Base-by-base conservation (phyloP, 2,888 invertebrate genomes). In the Tetramorium bicarinatum region DNA sequence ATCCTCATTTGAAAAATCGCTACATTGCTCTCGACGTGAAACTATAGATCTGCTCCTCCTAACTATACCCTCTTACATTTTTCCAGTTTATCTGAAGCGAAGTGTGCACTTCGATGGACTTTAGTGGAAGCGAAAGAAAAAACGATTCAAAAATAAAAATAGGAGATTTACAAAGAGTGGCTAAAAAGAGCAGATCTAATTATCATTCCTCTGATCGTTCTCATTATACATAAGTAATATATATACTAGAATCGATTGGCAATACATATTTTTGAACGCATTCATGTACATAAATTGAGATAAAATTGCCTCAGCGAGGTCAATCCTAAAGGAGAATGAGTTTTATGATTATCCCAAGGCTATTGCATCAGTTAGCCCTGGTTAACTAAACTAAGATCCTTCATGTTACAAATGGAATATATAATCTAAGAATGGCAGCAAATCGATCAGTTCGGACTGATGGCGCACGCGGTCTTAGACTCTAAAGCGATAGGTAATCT, bases 361-460 rank as follows among this genome's bases (percentile, higher is more conserved):
- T 11, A 25, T 25, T 64, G 18, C 38, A 52, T 62, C 61, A 34
- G 4, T 25, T 64, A 52, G 8, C 25, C 18, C 13, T 54, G 21
- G 18, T 38, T 49, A 25, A 64, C 54, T 72, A 72, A 72, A 41
- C 54, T 56, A 62, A n/a, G 44, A 52, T 76, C 49, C 0, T 75
- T 41, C 21, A 59, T 11, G 44, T 59, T 38, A 66, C 38, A 64
- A 38, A 18, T 75, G 64, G 21, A 76, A 54, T 64, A 44, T 64
- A 64, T 52, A 64, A 76, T 62, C 59, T 74, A 74, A 59, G 44
- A 62, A 52, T 52, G 64, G 76, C 49, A 59, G 52, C 38, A 64
- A 25, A 52, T 64, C 25, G 38, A 21, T 34, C 61, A 75, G 21
- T 34, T 38, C 34, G 61, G 18, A 76, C 52, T 52, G 64, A 52